Evolutionary conservation across 2,888 invertebrate genomes (phyloP).

Genomic region (Platycheirus rosarum): DNA sequence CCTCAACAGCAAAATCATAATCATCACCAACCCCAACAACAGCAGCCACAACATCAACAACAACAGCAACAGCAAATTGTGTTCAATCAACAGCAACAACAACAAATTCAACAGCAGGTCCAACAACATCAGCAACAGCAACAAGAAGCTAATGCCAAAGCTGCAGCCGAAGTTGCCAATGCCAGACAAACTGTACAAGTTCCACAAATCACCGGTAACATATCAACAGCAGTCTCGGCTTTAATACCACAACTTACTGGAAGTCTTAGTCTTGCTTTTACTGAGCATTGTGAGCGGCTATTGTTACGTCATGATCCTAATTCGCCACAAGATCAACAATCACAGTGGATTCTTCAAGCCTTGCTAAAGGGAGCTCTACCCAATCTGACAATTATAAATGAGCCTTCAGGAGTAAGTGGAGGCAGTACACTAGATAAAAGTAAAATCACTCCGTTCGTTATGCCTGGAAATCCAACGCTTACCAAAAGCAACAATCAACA

Average conservation of each 20-base stretch:
- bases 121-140: constrained; percentile 65
- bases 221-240: constrained; percentile 79
- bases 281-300: constrained; percentile 87
- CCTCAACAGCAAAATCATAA: constrained; percentile 53
- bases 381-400: constrained; percentile 82
- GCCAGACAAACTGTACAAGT: constrained; percentile 40
- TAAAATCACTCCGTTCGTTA: constrained; percentile 51
- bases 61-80: constrained; percentile 70
- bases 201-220: constrained; percentile 77
- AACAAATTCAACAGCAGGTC: constrained; percentile 30
- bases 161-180: constrained; percentile 1
- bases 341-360: constrained; percentile 82
- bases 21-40: constrained; percentile 65
- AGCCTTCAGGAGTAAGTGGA: constrained; percentile 77
- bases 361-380: constrained; percentile 82
- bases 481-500: constrained; percentile 34
- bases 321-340: constrained; percentile 84
- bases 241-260: constrained; percentile 85
- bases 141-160: constrained; percentile 51
- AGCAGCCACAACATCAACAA: constrained; percentile 1
- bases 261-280: constrained; percentile 86
- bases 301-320: constrained; percentile 87
- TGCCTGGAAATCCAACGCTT: constrained; percentile 31
- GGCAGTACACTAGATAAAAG: constrained; percentile 40
- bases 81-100: constrained; percentile 57